These are phyloP conservation scores for Notarius lentiginosus DNA, from an alignment of 2,113 vertebrate species.

Conservation along the genomic window DNA sequence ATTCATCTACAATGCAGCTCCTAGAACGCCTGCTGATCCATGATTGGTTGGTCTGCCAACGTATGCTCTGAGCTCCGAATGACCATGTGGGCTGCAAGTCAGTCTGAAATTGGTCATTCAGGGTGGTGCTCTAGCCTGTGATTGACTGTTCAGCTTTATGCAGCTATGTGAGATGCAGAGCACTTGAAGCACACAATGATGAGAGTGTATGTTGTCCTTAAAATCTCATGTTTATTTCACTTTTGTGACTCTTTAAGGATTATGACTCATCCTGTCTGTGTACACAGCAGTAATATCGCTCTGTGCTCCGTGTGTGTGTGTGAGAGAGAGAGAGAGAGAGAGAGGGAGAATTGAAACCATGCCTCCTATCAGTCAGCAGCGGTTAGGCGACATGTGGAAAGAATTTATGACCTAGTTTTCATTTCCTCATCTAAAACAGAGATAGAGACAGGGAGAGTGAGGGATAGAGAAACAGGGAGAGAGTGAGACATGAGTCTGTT, in stretches of 20 bases:
- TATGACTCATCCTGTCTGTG: neutral
- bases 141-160: neutral
- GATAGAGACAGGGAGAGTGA: neutral
- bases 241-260: neutral
- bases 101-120: neutral
- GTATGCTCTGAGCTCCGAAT: neutral
- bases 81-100: neutral
- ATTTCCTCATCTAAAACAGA: slow-evolving; percentile 73
- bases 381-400: slow-evolving; percentile 76
- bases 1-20: neutral
- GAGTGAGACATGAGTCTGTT: slow-evolving; percentile 49
- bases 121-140: neutral
- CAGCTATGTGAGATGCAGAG: neutral
- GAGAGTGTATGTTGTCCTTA: neutral
- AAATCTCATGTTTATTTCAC: neutral
- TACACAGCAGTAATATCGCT: neutral
- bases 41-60: neutral
- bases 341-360: slow-evolving; percentile 68
- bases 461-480: slow-evolving; percentile 42
- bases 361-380: slow-evolving; percentile 69
- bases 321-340: slow-evolving; percentile 29
- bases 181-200: neutral
- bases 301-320: slow-evolving; percentile 27
- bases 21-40: neutral
- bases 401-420: slow-evolving; percentile 80